phyloP scores from a whole-genome alignment of 1,140 invertebrate species.

The Pentalonia nigronervosa region DNA sequence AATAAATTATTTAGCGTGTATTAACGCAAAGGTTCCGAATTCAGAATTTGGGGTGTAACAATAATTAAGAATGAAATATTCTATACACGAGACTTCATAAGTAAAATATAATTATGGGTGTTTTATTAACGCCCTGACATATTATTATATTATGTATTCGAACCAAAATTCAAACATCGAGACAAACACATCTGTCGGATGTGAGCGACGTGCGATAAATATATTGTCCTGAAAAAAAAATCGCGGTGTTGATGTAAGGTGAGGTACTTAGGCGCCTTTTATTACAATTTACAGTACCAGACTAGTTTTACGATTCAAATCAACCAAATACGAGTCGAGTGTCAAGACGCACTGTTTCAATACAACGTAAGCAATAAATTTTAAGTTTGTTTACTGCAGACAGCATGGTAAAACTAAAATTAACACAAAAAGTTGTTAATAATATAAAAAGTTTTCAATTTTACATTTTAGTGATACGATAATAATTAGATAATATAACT shows the following conservation, averaged over 20 bases:
- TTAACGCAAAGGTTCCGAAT: neutral
- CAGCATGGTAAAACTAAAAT: neutral
- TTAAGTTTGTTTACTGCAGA: neutral
- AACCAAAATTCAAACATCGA: neutral
- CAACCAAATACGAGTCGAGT: neutral
- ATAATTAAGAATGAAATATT: slow-evolving; percentile 16
- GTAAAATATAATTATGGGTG: neutral
- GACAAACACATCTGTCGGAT: neutral
- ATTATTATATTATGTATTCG: neutral
- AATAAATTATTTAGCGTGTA: slow-evolving; percentile 3
- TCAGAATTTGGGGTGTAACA: neutral
- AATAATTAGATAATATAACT: neutral
- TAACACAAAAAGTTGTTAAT: neutral
- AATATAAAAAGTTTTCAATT: neutral
- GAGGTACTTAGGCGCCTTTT: neutral
- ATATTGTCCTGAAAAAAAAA: neutral
- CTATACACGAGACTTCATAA: neutral
- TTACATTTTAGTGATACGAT: neutral
- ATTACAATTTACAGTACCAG: neutral
- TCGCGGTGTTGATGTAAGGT: neutral
- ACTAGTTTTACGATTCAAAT: neutral
- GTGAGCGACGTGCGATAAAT: neutral
- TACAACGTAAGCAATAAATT: neutral
- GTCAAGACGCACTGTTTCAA: neutral
- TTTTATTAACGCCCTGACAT: neutral